phyloP scores from a whole-genome alignment of 2,113 vertebrate genomes.

The Trematocara unimaculatum region DNA sequence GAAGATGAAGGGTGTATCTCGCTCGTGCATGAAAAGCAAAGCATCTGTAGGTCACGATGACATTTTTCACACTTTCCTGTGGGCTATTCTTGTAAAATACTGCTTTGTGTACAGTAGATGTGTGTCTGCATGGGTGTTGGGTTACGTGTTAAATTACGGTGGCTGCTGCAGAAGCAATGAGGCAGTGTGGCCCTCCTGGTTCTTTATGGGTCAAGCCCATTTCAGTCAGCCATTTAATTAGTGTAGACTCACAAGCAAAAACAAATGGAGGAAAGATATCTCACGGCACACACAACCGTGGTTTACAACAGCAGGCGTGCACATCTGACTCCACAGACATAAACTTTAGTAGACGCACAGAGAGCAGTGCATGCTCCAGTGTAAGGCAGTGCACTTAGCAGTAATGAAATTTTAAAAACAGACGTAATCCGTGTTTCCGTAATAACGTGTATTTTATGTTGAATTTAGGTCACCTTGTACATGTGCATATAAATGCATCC shows the following conservation, averaged over 20 bases:
- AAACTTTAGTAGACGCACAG: background rate
- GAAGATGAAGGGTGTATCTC: background rate
- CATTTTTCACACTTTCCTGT: background rate
- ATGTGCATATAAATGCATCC: background rate
- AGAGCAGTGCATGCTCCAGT: background rate
- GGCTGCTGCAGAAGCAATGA: background rate
- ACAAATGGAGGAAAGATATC: background rate
- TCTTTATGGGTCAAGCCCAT: conserved; percentile 11
- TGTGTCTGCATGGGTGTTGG: background rate
- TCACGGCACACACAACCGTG: background rate
- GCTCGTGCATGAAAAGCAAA: background rate
- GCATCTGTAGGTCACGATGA: background rate
- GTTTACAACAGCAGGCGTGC: background rate
- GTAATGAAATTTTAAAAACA: background rate
- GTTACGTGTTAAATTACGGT: background rate
- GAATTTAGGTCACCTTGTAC: background rate
- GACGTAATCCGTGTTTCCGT: background rate
- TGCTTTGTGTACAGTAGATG: background rate
- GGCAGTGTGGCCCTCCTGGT: background rate
- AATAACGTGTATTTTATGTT: background rate
- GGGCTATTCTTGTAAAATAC: background rate
- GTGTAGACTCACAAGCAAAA: conserved; percentile 2
- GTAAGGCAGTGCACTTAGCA: background rate
- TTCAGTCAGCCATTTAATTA: conserved; percentile 50
- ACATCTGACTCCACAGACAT: background rate